Conservation (phyloP, 2,888 invertebrate genomes). For the Athrips mouffetella region DNA sequence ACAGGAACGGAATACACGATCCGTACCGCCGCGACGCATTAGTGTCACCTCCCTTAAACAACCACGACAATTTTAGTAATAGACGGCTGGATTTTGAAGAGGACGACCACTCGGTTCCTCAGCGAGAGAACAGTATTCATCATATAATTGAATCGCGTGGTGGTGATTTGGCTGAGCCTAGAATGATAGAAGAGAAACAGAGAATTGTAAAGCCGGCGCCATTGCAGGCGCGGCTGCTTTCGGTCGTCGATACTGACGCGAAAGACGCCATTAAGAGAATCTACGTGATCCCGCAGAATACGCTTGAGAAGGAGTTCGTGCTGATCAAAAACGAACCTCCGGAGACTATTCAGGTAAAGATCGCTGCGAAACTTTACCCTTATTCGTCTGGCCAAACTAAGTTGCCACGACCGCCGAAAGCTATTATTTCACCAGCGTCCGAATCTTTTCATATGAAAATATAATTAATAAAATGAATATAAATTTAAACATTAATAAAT, state of each 20-base stretch:
- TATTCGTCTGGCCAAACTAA: no score
- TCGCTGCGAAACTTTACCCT: no score
- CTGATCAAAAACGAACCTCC: constrained; percentile 80
- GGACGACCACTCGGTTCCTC: constrained; percentile 52
- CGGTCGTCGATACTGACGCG: constrained; percentile 54
- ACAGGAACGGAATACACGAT: constrained; percentile 63
- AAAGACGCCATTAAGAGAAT: constrained; percentile 59
- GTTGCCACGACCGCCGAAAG: no score
- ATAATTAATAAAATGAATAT: no score
- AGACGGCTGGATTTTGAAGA: constrained; percentile 68
- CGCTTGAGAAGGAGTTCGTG: constrained; percentile 80
- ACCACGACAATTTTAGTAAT: constrained; percentile 59
- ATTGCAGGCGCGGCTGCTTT: constrained; percentile 57
- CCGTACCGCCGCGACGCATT: constrained; percentile 50
- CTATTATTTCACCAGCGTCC: no score
- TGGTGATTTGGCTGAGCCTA: constrained; percentile 55
- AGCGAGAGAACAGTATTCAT: constrained; percentile 44
- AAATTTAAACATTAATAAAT: no score
- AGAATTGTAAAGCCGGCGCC: constrained; percentile 68
- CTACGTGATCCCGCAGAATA: constrained; percentile 66
- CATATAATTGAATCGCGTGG: constrained; percentile 47
- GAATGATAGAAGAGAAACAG: constrained; percentile 55
- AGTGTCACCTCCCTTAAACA: constrained; percentile 52
- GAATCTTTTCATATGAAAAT: no score
- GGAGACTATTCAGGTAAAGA: constrained; percentile 65